phyloP scores from a whole-genome alignment of 1,140 invertebrate species.

The Neodiprion lecontei region DNA sequence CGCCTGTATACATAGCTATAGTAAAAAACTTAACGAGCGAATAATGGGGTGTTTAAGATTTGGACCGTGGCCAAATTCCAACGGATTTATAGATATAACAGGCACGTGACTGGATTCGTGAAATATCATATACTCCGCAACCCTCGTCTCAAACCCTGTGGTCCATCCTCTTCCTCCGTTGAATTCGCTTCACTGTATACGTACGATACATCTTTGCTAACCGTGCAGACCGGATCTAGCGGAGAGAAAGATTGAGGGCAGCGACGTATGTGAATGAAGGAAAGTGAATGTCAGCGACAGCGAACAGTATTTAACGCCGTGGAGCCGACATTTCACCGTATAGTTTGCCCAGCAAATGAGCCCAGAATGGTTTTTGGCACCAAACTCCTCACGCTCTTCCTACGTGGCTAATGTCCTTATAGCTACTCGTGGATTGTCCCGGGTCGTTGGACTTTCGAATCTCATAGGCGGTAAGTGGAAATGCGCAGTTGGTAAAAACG shows the following conservation, averaged over 20 bases:
- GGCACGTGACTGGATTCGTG: too few species aligned
- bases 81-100: too few species aligned
- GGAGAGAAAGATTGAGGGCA: too few species aligned
- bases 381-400: not conserved
- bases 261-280: not conserved
- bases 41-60: slow-evolving; percentile 1
- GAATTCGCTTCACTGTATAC: too few species aligned
- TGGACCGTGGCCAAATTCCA: not conserved
- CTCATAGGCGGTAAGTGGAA: not conserved
- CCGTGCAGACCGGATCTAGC: too few species aligned
- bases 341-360: slow-evolving; percentile 1
- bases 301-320: not conserved
- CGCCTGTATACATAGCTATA: not conserved
- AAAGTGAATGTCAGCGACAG: not conserved
- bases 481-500: not conserved
- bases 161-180: too few species aligned
- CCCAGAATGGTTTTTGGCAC: not conserved
- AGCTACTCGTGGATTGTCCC: not conserved
- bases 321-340: not conserved
- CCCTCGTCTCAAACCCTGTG: too few species aligned
- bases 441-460: slow-evolving; percentile 1
- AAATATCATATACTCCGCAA: too few species aligned
- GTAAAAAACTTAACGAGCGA: not conserved
- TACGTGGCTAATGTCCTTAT: not conserved
- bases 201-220: too few species aligned